Evolutionary conservation across 1,140 invertebrate genomes (phyloP).

Genomic region (Euura lappo): DNA sequence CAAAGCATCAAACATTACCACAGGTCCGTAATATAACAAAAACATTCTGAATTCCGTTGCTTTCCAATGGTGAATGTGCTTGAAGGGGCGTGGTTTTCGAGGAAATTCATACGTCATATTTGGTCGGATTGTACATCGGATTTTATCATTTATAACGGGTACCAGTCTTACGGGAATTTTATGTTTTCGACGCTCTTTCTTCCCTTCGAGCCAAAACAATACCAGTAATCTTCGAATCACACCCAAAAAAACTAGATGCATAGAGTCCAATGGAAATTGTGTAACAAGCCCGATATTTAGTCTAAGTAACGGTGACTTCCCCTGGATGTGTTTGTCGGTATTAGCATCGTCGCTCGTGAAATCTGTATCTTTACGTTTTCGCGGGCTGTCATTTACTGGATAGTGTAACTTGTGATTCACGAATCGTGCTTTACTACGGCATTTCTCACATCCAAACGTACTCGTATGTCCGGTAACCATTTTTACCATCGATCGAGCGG

Average conservation of each 20-base stretch:
- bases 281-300: slow-evolving; percentile 18
- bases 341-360: background rate
- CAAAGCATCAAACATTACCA: slow-evolving; percentile 22
- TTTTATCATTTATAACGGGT: background rate
- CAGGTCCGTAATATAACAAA: slow-evolving; percentile 36
- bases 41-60: slow-evolving; percentile 41
- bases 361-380: background rate
- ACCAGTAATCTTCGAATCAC: slow-evolving; percentile 30
- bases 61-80: slow-evolving; percentile 35
- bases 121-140: background rate
- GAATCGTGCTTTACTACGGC: slow-evolving; percentile 25
- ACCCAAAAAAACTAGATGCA: slow-evolving; percentile 31
- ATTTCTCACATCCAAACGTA: slow-evolving; percentile 30
- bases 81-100: slow-evolving; percentile 18
- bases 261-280: slow-evolving; percentile 31
- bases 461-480: slow-evolving; percentile 20
- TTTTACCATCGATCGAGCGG: slow-evolving; percentile 24
- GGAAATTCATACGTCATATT: slow-evolving; percentile 10
- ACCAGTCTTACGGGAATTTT: background rate
- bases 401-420: slow-evolving; percentile 21
- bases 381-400: background rate
- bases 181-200: background rate
- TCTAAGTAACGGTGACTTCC: background rate
- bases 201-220: background rate
- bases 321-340: background rate